A percentile compares a stretch with the other conserved stretches of the same genome.
These are phyloP conservation scores for Pluvialis apricaria DNA, from an alignment of 2,113 vertebrate genomes.

Conservation along the genomic window DNA sequence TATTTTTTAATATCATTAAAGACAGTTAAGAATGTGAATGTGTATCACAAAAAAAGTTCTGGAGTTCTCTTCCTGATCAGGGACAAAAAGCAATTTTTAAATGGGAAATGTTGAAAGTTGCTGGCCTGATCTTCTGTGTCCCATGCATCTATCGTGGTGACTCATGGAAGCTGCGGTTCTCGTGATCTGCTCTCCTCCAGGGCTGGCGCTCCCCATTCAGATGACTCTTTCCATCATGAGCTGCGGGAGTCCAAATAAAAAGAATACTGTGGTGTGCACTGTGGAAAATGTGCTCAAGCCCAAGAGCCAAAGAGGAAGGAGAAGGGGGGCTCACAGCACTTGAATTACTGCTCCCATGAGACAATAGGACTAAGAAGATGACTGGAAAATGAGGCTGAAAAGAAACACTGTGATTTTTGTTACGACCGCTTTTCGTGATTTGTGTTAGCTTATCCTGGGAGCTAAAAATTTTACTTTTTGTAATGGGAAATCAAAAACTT, in stretches of 20 bases:
- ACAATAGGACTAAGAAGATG: constrained; percentile 23
- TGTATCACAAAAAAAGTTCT: neutral
- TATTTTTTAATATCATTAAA: neutral
- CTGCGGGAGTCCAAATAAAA: constrained; percentile 49
- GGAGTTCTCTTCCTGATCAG: neutral
- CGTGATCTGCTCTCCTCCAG: constrained; percentile 35
- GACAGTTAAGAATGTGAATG: neutral
- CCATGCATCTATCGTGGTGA: neutral
- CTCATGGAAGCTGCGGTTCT: constrained; percentile 47
- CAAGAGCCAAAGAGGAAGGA: constrained; percentile 46
- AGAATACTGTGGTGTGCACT: constrained; percentile 32
- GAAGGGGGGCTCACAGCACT: constrained; percentile 7
- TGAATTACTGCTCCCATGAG: constrained; percentile 42
- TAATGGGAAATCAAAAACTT: neutral
- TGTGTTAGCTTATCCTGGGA: neutral
- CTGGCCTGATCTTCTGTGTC: neutral
- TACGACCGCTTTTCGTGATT: neutral
- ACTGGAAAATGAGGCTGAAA: constrained; percentile 41
- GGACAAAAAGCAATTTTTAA: constrained; percentile 31
- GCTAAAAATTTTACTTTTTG: constrained; percentile 6
- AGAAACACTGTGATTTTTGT: neutral
- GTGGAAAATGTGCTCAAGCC: constrained; percentile 45
- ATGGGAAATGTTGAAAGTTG: neutral
- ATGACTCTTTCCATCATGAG: constrained; percentile 39
- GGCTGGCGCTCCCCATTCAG: constrained; percentile 5